Base-by-base conservation (phyloP, 1,140 invertebrate genomes). In the Cheumatopsyche charites region DNA sequence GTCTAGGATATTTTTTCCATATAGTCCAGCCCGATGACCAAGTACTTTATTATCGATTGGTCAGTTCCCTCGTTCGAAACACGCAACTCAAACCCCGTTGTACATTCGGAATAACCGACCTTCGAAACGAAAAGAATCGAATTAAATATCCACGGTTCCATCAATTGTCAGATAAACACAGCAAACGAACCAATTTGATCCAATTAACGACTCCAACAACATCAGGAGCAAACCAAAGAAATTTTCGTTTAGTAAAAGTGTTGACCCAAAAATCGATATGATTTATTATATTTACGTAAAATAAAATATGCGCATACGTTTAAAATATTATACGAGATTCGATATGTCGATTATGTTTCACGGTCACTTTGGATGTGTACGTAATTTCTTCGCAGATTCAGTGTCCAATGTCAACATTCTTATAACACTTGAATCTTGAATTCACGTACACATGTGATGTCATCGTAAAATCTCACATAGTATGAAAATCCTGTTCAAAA, bases 401-500 rank as follows among this genome's bases (percentile, higher is more conserved):
- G 29, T 9, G 9, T 36, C 29, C 29, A 55, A 23, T 23, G 49
- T 55, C 19, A 55, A 55, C 17, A 55, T 55, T 55, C 19, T 15
- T n/a, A n/a, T n/a, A n/a, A 7, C 7, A 15, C 21, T 12, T 17
- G 19, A 52, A 19, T 52, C 15, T n/a, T 17, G 23, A 25, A 58
- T 58, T 58, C 7, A 58, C 23, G 42, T 47, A 15, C 26, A 4
- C 36, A 11, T 52, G 41, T 68, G 66, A 68, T 68, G 21, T 68
- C 66, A 68, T 58, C 49, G 11, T 23, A 29, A 49, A 47, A 29
- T 21, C 65, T 29, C 23, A 45, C 4, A 15, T 21, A 2, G 23
- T 47, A 68, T 68, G 47, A 67, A 55, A 68, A 68, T 68, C 66
- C 66, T 29, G 66, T 68, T 68, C 66, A 55, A 25, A 12, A 15